These are phyloP conservation scores for Thumatha senex DNA, from an alignment of 2,888 invertebrate genomes.

Conservation along the genomic window DNA sequence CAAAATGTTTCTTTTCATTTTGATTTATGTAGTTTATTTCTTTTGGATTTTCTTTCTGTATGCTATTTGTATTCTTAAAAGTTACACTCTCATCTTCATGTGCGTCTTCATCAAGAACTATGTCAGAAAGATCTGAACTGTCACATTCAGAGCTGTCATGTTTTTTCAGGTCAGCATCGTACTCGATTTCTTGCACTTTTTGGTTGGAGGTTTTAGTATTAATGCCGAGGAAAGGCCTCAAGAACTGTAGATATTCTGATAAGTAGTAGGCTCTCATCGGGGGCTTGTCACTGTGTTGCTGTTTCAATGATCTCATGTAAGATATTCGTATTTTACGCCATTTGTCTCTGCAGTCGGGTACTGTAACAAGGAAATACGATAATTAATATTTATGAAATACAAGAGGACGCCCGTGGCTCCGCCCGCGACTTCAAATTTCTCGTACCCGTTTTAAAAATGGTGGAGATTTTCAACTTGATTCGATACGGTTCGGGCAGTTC, in stretches of 20 bases:
- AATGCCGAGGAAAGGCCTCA: constrained; percentile 32
- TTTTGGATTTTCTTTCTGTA: constrained; percentile 3
- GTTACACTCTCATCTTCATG: constrained; percentile 7
- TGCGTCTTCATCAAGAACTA: constrained; percentile 6
- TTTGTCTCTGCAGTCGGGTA: constrained; percentile 41
- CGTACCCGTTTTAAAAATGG: no score
- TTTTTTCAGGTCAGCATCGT: constrained; percentile 11
- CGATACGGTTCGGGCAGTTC: no score
- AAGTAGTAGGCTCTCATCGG: constrained; percentile 39
- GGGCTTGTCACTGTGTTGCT: constrained; percentile 28
- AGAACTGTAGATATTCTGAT: constrained; percentile 37
- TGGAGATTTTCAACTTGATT: no score
- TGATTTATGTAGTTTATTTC: constrained; percentile 14
- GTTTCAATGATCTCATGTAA: constrained; percentile 39
- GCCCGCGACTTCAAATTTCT: no score
- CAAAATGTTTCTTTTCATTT: not conserved
- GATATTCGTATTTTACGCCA: constrained; percentile 45
- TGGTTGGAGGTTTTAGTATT: constrained; percentile 6
- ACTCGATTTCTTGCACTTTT: constrained; percentile 17
- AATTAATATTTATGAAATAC: not conserved
- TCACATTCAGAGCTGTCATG: constrained; percentile 23
- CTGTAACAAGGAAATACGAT: constrained; percentile 25
- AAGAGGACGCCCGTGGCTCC: no score
- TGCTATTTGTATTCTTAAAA: constrained; percentile 6
- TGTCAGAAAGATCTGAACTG: constrained; percentile 4